A percentile compares a stretch with the other conserved stretches of the same genome.
Evolutionary conservation across 2,113 vertebrate genomes (phyloP).

Genomic region (Nycticryphes semicollaris): DNA sequence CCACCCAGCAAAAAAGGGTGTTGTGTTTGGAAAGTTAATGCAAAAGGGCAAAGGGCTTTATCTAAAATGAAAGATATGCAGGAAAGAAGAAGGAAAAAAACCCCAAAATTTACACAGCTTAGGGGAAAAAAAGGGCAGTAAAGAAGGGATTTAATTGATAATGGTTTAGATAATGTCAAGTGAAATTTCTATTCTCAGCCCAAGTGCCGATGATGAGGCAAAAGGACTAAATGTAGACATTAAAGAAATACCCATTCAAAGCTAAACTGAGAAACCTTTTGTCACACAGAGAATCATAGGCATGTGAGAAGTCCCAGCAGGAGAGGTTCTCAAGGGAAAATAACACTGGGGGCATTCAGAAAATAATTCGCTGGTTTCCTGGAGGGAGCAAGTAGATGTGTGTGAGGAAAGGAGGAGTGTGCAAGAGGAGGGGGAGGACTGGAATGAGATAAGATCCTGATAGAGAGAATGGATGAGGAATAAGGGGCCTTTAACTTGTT

Average conservation of each 20-base stretch:
- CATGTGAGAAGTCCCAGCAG: conserved; percentile 50
- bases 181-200: conserved; percentile 61
- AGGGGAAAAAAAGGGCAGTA: not conserved
- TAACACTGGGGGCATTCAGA: conserved; percentile 55
- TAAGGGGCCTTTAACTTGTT: conserved; percentile 14
- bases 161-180: conserved; percentile 56
- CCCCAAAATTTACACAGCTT: not conserved
- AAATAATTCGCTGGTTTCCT: conserved; percentile 70
- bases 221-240: conserved; percentile 55
- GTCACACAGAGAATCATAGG: conserved; percentile 52
- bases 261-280: conserved; percentile 62
- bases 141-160: conserved; percentile 66
- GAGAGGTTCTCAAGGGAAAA: conserved; percentile 59
- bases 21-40: not conserved
- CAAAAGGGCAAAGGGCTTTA: conserved; percentile 19
- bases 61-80: conserved; percentile 1
- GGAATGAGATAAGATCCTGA: conserved; percentile 6
- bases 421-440: not conserved
- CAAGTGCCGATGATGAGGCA: conserved; percentile 27
- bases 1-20: not conserved
- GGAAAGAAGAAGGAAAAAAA: not conserved
- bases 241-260: conserved; percentile 67
- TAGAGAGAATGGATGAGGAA: not conserved
- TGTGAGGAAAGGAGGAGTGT: conserved; percentile 21
- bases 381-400: conserved; percentile 30